Base-by-base conservation (phyloP, 1,140 invertebrate genomes). In the Penaeus indicus region DNA sequence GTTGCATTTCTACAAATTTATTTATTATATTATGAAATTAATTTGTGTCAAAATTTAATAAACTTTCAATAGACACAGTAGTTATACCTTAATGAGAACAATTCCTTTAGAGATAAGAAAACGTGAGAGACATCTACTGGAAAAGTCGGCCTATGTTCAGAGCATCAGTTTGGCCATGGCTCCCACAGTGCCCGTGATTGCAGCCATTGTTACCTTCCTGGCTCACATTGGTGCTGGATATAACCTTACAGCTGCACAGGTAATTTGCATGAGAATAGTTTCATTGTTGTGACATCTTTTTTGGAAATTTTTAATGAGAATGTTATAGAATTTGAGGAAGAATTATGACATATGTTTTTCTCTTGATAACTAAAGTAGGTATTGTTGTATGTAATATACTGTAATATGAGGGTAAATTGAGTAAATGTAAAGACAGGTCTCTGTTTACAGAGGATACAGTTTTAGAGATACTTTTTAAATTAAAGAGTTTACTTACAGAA, bases 121-220 rank as follows among this genome's bases (percentile, higher is more conserved):
- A 93, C 94, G 54, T 94, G 91, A 91, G 61, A 84, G 91, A 60
- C 32, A 38, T 10, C 77, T 94, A 72, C 95, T 97, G 62, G 95
- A 94, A 25, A 94, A 94, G 42, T 94, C 96, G 1, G 95, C 96
- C 0, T 95, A 95, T 84, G 93, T 97, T 2, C 94, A 96, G 88
- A 96, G 95, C 1, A 92, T 96, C 5, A 96, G 96, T 91, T 95
- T 92, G 88, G 91, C 91, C 64, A 91, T 93, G 85, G 92, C 93
- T 81, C 92, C 91, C 67, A 92, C 91, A 42, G 92, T 92, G 7
- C 96, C 96, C 91, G 94, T 96, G 91, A 92, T 95, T 0, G 95
- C 96, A 0, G 92, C 97, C 0, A 97, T 96, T 91, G 93, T 96
- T 21, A 96, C 96, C 0, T 93, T 97, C 27, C 92, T 96, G 0